Conservation (phyloP, 2,888 invertebrate genomes). For the Lepidochitona cinerea region DNA sequence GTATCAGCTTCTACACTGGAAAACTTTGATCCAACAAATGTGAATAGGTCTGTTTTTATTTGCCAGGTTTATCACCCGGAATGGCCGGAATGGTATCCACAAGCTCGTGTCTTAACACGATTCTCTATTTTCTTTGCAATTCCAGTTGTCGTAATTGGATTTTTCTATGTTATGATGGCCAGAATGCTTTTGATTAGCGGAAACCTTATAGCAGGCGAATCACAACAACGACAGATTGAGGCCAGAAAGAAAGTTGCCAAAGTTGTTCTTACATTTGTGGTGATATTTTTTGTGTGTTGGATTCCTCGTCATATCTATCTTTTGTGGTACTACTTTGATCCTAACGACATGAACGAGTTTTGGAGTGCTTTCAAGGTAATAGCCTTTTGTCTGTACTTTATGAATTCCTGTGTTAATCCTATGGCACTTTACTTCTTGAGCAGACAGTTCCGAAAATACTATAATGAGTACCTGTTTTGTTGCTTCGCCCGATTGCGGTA, state of each 20-base stretch:
- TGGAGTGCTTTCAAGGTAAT: conserved; percentile 85
- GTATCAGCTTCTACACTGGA: conserved; percentile 73
- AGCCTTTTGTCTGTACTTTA: conserved; percentile 86
- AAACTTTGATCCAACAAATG: neutral
- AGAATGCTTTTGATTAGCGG: conserved; percentile 78
- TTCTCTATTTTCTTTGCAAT: conserved; percentile 88
- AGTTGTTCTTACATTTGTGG: conserved; percentile 88
- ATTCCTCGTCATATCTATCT: conserved; percentile 73
- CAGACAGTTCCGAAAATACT: conserved; percentile 91
- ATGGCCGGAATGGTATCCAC: conserved; percentile 39
- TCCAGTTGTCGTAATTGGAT: conserved; percentile 86
- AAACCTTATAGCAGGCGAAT: conserved; percentile 58
- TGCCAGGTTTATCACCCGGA: conserved; percentile 20
- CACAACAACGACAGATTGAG: conserved; percentile 62
- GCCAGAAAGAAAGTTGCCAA: conserved; percentile 73
- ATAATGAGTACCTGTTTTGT: conserved; percentile 91
- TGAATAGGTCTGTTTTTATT: neutral
- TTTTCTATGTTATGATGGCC: conserved; percentile 93
- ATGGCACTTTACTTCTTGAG: conserved; percentile 94
- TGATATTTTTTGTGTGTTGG: conserved; percentile 76
- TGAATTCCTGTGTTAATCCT: conserved; percentile 93
- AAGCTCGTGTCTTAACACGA: conserved; percentile 37
- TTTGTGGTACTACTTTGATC: conserved; percentile 84
- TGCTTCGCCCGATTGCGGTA: conserved; percentile 66
- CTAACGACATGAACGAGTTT: conserved; percentile 78